Evolutionary conservation across 2,888 invertebrate genomes (phyloP).

Genomic region (Cheilosia grossa): DNA sequence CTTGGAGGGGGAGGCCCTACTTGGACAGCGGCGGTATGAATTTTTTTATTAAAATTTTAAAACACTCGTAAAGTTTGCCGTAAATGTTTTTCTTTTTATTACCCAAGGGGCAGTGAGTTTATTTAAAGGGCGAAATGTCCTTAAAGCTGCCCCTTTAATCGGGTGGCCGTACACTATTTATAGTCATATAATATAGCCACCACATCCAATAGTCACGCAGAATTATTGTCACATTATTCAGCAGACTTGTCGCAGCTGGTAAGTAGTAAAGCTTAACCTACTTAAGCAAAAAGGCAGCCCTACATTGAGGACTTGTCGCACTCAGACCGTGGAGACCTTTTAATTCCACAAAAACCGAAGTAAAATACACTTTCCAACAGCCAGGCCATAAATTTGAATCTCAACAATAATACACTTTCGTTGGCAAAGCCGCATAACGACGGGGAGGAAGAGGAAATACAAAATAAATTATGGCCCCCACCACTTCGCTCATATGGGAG

Average conservation of each 20-base stretch:
- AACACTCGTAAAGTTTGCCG: background rate
- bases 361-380: slow-evolving; percentile 47
- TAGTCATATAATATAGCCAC: background rate
- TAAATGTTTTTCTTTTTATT: background rate
- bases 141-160: too few relatives aligned
- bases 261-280: slow-evolving; percentile 58
- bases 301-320: slow-evolving; percentile 54
- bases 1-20: background rate
- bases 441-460: background rate
- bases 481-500: background rate
- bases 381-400: slow-evolving; percentile 69
- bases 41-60: slow-evolving; percentile 7
- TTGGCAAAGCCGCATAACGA: slow-evolving; percentile 59
- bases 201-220: background rate
- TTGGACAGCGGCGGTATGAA: background rate
- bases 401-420: slow-evolving; percentile 66
- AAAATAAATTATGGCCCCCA: slow-evolving; percentile 9
- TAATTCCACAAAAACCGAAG: slow-evolving; percentile 33
- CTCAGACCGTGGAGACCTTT: slow-evolving; percentile 34
- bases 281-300: slow-evolving; percentile 22
- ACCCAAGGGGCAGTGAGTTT: background rate
- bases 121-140: too few relatives aligned
- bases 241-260: slow-evolving; percentile 34
- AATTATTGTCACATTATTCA: slow-evolving; percentile 52
- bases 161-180: background rate